Evolutionary conservation across 2,113 vertebrate species (phyloP).

Genomic region (Dicentrarchus labrax): DNA sequence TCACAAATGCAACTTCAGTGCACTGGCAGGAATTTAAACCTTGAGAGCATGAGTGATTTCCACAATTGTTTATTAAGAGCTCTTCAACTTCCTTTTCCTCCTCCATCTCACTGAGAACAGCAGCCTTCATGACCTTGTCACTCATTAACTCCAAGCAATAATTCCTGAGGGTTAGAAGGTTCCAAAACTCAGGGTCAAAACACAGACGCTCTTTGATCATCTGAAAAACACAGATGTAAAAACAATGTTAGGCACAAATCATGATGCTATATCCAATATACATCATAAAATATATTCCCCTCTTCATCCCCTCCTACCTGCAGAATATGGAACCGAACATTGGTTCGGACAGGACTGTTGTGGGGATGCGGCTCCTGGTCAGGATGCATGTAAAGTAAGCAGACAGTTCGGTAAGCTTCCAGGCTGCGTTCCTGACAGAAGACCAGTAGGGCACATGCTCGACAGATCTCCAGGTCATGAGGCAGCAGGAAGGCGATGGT

Average conservation of each 20-base stretch:
- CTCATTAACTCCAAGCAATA: slow-evolving; percentile 92
- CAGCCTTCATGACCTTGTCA: slow-evolving; percentile 87
- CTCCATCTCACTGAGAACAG: slow-evolving; percentile 85
- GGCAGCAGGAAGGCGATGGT: slow-evolving; percentile 95
- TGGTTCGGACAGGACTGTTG: slow-evolving; percentile 90
- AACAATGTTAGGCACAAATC: background rate
- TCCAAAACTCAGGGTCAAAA: slow-evolving; percentile 99
- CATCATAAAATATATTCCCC: background rate
- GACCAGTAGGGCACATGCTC: slow-evolving; percentile 93
- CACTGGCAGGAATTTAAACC: slow-evolving; percentile 36
- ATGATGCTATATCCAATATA: background rate
- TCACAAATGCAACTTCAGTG: slow-evolving; percentile 47
- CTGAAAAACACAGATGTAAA: slow-evolving; percentile 64
- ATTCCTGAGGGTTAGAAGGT: slow-evolving; percentile 93
- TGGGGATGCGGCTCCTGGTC: slow-evolving; percentile 94
- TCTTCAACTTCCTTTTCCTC: slow-evolving; percentile 81
- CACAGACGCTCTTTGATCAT: slow-evolving; percentile 94
- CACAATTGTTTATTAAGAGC: slow-evolving; percentile 44
- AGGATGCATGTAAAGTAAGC: slow-evolving; percentile 91
- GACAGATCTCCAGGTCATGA: slow-evolving; percentile 95
- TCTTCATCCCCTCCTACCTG: slow-evolving; percentile 63
- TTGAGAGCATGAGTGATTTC: slow-evolving; percentile 33
- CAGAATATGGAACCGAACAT: slow-evolving; percentile 94
- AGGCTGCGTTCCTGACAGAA: slow-evolving; percentile 95
- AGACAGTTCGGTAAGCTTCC: slow-evolving; percentile 93